Percentiles rank a stretch among this genome's conserved stretches.
Conservation (phyloP, 2,797 vertebrate genomes). For the Gymnothorax reevesii region DNA sequence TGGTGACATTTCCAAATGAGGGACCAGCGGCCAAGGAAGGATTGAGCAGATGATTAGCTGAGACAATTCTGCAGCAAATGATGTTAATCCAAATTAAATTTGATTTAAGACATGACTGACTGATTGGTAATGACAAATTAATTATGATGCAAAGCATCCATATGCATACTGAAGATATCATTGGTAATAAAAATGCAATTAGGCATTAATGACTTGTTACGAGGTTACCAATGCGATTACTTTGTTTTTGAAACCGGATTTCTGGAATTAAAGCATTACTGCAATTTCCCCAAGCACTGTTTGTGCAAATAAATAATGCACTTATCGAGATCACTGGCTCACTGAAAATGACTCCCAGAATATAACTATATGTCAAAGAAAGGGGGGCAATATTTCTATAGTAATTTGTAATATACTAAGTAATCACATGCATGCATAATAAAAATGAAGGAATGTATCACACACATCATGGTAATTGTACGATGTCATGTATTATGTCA, state of each 20-base stretch:
- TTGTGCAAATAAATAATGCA: not conserved
- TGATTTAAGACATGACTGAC: not conserved
- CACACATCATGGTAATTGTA: not conserved
- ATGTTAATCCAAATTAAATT: conserved; percentile 7
- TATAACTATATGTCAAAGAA: not conserved
- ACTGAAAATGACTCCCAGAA: not conserved
- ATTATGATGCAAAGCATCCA: not conserved
- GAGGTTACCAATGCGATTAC: not conserved
- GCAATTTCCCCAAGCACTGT: not conserved
- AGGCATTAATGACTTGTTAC: not conserved
- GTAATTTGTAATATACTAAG: not conserved
- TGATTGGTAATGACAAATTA: conserved; percentile 12
- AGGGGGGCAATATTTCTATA: not conserved
- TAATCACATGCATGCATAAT: not conserved
- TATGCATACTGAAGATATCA: not conserved
- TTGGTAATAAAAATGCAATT: not conserved
- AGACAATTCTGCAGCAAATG: not conserved
- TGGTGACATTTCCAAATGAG: conserved; percentile 16
- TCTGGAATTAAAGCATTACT: not conserved
- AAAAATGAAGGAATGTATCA: not conserved
- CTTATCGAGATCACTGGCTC: not conserved
- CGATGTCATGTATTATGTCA: not conserved
- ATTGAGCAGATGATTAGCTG: not conserved
- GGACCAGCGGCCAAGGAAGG: not conserved
- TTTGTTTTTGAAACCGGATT: not conserved